Base-by-base conservation (phyloP, 35 echinoderm and acorn worm genomes). In the Acanthaster planci region DNA sequence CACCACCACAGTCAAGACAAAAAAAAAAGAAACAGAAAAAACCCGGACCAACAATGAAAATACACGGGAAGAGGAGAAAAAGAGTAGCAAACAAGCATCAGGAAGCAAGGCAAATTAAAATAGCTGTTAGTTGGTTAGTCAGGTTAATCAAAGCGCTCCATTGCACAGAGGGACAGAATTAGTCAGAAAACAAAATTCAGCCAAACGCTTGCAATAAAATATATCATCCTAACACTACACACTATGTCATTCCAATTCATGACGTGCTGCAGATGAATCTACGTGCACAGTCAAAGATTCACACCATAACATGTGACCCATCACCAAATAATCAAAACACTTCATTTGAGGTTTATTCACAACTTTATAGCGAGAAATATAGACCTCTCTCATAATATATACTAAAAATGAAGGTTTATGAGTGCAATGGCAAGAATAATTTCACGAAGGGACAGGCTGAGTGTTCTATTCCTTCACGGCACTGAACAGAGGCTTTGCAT, bases 41-140 rank as follows among this genome's bases (percentile, higher is more conserved):
- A n/a, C n/a, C n/a, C 17, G 60, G 54, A 56, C 55, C 50, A 38
- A 64, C 51, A 40, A 14, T 37, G 52, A 57, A 55, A 64, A 32
- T 57, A 37, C 30, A 64, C 17, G 64, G 52, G 53, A 31, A 38
- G 17, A 84, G 9, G 36, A 31, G 56, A 60, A 55, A n/a, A 84
- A 56, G 30, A 40, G 18, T n/a, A 81, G 78, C 23, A 68, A 79
- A 79, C 23, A 79, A 79, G 27, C 27, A 39, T 44, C 29, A 79
- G 44, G 64, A 29, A 72, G 64, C 64, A 72, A 72, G 14, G 64
- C 64, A 72, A 72, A 72, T 72, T 72, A 72, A 72, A 72, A 72
- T 72, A 12, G 26, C 34, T 27, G 64, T 72, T 72, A 72, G 64
- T 72, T 72, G 64, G 64, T 72, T 72, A 72, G 29, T 72, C 30